phyloP scores from a whole-genome alignment of 2,888 invertebrate genomes.

The Rotaria socialis region DNA sequence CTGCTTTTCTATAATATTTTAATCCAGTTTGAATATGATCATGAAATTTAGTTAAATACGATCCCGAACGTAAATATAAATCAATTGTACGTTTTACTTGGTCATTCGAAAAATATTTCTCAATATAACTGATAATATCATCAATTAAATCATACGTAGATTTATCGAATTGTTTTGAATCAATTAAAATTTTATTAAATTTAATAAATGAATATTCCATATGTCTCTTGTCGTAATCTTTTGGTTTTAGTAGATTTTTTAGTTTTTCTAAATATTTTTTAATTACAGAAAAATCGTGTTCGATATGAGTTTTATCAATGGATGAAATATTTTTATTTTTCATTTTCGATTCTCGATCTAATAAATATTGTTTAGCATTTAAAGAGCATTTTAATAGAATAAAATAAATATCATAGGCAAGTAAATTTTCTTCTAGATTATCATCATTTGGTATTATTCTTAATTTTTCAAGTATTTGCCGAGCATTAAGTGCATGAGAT shows the following conservation, averaged over 20 bases:
- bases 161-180: not conserved
- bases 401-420: slow-evolving; percentile 5
- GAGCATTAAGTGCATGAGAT: not conserved
- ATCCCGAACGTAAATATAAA: not conserved
- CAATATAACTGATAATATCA: not conserved
- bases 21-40: not conserved
- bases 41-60: not conserved
- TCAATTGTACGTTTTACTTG: not conserved
- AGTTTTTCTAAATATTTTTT: not conserved
- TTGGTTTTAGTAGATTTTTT: not conserved
- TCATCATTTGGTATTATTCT: not conserved
- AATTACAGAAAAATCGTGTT: not conserved
- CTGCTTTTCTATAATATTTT: slow-evolving; percentile 14
- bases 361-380: not conserved
- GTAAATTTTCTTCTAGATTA: not conserved
- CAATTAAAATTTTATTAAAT: not conserved
- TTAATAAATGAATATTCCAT: not conserved
- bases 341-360: not conserved
- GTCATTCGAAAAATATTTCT: not conserved
- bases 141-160: not conserved
- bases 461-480: not conserved
- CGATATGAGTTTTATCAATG: not conserved
- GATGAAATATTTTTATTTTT: slow-evolving; percentile 34
- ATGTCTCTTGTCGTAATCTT: not conserved
- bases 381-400: not conserved